Conservation (phyloP, 92 coral and sea anemone species). For the Paramuricea clavata region DNA sequence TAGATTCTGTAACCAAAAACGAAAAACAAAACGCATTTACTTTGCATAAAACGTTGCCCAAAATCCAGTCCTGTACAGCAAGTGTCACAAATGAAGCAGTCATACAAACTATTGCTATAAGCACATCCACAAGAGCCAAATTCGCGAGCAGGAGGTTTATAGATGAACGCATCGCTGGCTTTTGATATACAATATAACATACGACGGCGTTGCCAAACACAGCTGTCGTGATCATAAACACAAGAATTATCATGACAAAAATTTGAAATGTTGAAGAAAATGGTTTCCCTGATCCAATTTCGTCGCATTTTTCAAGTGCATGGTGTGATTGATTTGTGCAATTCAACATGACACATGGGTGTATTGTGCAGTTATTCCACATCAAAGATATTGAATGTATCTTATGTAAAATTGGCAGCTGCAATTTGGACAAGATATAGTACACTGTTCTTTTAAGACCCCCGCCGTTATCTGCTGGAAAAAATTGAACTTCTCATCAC, state of each 20-base stretch:
- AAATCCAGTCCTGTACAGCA: slow-evolving; percentile 82
- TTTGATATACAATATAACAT: slow-evolving; percentile 95
- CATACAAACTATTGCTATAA: slow-evolving; percentile 88
- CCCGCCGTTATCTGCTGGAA: not conserved
- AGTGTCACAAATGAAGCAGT: slow-evolving; percentile 79
- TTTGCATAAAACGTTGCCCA: slow-evolving; percentile 85
- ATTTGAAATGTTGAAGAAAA: slow-evolving; percentile 41
- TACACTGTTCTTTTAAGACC: not conserved
- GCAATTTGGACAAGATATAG: not conserved
- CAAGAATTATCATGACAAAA: slow-evolving; percentile 63
- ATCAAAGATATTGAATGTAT: not conserved
- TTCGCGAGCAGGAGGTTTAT: slow-evolving; percentile 90
- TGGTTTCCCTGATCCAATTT: not conserved
- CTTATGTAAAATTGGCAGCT: not conserved
- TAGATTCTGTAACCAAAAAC: slow-evolving; percentile 88
- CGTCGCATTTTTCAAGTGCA: not conserved
- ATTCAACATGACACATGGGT: not conserved
- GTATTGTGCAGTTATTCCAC: slow-evolving; percentile 1
- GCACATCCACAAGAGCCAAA: slow-evolving; percentile 89
- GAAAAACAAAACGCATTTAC: slow-evolving; percentile 84
- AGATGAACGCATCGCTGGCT: slow-evolving; percentile 99
- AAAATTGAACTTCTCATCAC: not conserved
- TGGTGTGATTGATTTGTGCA: slow-evolving; percentile 20
- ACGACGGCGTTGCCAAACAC: slow-evolving; percentile 88
- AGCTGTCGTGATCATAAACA: slow-evolving; percentile 80